Conservation (phyloP, 2,113 vertebrate genomes). For the Erinaceus europaeus region DNA sequence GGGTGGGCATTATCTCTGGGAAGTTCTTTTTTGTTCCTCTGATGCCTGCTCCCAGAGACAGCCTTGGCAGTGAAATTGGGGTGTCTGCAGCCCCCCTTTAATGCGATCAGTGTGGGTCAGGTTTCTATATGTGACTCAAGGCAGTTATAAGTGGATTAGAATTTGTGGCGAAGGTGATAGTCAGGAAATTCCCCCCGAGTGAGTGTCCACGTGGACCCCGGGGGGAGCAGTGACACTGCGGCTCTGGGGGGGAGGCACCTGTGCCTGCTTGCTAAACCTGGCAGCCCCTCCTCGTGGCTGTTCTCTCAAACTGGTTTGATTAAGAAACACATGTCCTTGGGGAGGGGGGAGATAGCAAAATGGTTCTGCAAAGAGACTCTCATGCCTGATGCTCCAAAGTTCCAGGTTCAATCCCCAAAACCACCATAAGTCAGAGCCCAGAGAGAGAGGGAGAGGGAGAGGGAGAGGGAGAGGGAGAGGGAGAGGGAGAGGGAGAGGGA, state of each 20-base stretch:
- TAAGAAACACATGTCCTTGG: not conserved
- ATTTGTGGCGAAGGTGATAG: not conserved
- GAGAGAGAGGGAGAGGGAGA: no score
- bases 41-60: not conserved
- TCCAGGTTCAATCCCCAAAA: no score
- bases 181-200: slow-evolving; percentile 42
- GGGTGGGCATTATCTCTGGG: not conserved
- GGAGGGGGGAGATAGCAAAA: no score
- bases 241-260: no score
- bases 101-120: not conserved
- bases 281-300: not conserved
- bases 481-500: no score
- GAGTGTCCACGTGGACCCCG: not conserved
- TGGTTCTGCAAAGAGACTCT: no score
- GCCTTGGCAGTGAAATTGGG: not conserved
- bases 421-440: no score
- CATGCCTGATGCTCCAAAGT: no score
- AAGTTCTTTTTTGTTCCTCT: slow-evolving; percentile 34
- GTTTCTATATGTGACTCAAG: slow-evolving; percentile 27
- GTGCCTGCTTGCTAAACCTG: slow-evolving; percentile 4
- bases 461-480: no score
- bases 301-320: not conserved
- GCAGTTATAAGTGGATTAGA: slow-evolving; percentile 49
- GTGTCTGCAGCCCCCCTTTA: slow-evolving; percentile 29
- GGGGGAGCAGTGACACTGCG: not conserved